Conservation (phyloP, 2,888 invertebrate species). For the Mesoligia furuncula region DNA sequence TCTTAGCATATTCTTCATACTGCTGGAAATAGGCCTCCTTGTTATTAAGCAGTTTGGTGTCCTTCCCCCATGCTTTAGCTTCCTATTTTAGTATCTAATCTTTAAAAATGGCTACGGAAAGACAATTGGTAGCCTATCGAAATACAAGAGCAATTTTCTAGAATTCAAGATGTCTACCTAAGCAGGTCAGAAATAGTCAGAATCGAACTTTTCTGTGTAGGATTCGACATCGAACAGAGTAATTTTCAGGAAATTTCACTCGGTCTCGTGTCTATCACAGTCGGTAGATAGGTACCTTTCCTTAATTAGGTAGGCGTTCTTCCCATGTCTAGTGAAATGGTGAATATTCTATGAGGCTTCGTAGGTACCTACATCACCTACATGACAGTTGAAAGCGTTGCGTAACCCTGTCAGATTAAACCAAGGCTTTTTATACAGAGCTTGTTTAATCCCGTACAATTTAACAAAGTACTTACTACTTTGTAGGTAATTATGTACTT, state of each 20-base stretch:
- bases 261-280: conserved; percentile 25
- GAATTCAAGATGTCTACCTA: neutral
- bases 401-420: conserved; percentile 36
- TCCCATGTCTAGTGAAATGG: conserved; percentile 20
- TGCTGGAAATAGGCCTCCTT: neutral
- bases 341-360: conserved; percentile 52
- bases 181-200: conserved; percentile 11
- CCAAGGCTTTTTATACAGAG: conserved; percentile 31
- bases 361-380: conserved; percentile 25
- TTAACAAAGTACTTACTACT: neutral
- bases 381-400: conserved; percentile 37
- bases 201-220: conserved; percentile 7
- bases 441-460: conserved; percentile 10
- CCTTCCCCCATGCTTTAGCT: neutral
- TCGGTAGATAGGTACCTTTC: conserved; percentile 18
- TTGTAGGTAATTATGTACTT: conserved; percentile 2
- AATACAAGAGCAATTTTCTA: neutral
- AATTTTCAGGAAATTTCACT: conserved; percentile 12
- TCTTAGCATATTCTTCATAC: neutral
- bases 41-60: neutral
- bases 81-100: neutral
- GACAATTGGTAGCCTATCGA: neutral
- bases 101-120: neutral
- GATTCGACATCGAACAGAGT: conserved; percentile 1
- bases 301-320: conserved; percentile 41